Evolutionary conservation across 2,113 vertebrate genomes (phyloP), one percentile per base, ranked within the genome.

Genomic region (Corythoichthys haematopterus): DNA sequence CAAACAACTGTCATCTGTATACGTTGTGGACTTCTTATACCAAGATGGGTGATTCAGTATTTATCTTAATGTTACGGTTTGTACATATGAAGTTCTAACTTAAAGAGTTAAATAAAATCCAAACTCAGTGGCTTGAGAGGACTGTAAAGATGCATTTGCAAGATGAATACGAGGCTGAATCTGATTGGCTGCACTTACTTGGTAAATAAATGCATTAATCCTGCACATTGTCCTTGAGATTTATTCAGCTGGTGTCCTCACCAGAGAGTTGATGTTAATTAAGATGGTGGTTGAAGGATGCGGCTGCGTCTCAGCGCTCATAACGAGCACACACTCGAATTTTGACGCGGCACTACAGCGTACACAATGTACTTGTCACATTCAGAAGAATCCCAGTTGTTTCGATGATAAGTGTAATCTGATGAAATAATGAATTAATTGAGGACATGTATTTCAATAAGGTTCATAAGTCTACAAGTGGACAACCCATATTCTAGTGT

Each of bases 181-280:
- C 65, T 85, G 83, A 88, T 82, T 79, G 85, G 84, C 75, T 71
- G 70, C 69, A 69, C 64, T 81, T 74, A 66, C 75, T 77, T 35
- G 52, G 84, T 83, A 87, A 89, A 89, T 90, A 88, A 88, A 84
- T 85, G 65, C 87, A 87, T 80, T 80, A 89, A 88, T 88, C 75
- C 73, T 16, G 51, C 74, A 71, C 78, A 81, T 86, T 85, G 88
- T 90, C 88, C 87, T 87, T 85, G 79, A 84, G 83, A 82, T 85
- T 81, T 79, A 80, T 84, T 84, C 82, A 79, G 72, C 69, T 59
- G 75, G 68, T 69, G 81, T 80, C 78, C 80, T 87, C 79, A 55
- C 61, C 68, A 75, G 78, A 87, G 79, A 85, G 74, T 37, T 70
- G 75, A 82, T 87, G 79, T 82, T 86, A 87, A 90, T 88, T 87